Evolutionary conservation across 1,140 invertebrate species (phyloP), one percentile per base, ranked within the genome.

Genomic region (Drosophila pallidifrons): DNA sequence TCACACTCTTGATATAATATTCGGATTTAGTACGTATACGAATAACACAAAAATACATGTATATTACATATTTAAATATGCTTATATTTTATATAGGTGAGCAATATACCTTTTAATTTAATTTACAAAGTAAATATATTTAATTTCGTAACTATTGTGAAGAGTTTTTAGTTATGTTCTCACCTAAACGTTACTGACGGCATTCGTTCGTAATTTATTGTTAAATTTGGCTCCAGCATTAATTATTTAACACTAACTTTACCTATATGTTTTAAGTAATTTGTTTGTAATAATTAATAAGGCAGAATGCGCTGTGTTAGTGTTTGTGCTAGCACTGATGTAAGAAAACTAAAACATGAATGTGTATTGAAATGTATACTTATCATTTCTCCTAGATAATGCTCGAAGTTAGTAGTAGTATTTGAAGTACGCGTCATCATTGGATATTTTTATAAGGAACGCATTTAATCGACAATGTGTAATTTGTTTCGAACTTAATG

Each of bases 181-280:
- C 55, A 83, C 81, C 81, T 79, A 54, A 83, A 83, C 25, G 81
- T 83, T 43, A 83, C 81, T 7, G 79, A 70, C 46, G 81, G 81
- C 81, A 83, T 83, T 74, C 75, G 70, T 58, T 47, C 49, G 73
- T 83, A 83, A 74, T 59, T 67, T 6, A 83, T 51, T 47, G 49
- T 52, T 30, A 28, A n/a, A 32, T 30, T 58, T 1, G 13, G 32
- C n/a, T 77, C 45, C 58, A 72, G 7, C 78, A 81, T 82, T 69
- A 74, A 73, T 16, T 49, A 0, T 43, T 6, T 46, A 13, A n/a
- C 4, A 25, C 25, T 15, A 6, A 32, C 25, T 1, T 58, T 10
- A 43, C n/a, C 52, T 2, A 11, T 43, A 13, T 2, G 16, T 4
- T 38, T 25, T 51, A 3, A 10, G 16, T 47, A 16, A 15, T 60